Conservation (phyloP, 2,113 vertebrate species). For the Sinocyclocheilus rhinocerous region DNA sequence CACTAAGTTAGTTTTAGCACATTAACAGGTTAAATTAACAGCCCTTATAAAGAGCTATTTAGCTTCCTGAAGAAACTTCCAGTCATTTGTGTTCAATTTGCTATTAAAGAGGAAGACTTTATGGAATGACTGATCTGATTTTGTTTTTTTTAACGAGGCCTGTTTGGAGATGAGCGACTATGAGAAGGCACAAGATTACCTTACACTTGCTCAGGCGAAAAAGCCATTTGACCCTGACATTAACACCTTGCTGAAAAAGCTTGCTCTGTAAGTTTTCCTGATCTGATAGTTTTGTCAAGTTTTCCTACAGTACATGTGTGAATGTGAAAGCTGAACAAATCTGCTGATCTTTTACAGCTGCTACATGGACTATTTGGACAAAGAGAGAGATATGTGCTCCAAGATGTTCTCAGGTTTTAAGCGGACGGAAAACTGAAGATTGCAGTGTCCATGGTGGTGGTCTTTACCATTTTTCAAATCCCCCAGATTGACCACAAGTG, state of each 20-base stretch:
- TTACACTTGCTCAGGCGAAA: constrained; percentile 79
- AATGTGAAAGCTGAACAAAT: background rate
- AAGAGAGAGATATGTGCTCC: constrained; percentile 71
- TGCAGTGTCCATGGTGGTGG: background rate
- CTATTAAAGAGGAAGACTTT: too few relatives aligned
- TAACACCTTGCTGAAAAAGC: constrained; percentile 84
- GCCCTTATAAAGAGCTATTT: too few relatives aligned
- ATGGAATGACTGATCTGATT: too few relatives aligned
- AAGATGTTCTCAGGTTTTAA: constrained; percentile 71
- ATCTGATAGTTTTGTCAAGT: background rate
- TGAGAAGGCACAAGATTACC: constrained; percentile 79
- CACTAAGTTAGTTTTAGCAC: too few relatives aligned
- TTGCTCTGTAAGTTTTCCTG: constrained; percentile 76
- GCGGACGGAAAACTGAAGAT: constrained; percentile 36
- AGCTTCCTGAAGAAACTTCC: too few relatives aligned
- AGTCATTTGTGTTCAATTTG: too few relatives aligned
- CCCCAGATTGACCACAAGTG: constrained; percentile 38
- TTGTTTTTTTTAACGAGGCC: constrained; percentile 74
- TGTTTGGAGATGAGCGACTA: constrained; percentile 84
- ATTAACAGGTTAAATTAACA: too few relatives aligned
- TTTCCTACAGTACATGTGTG: too few relatives aligned
- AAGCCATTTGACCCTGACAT: constrained; percentile 87
- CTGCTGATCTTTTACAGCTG: constrained; percentile 55
- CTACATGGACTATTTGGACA: constrained; percentile 69
- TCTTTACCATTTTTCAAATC: background rate